Evolutionary conservation across 2,797 vertebrate genomes (phyloP), one percentile per base, ranked within the genome.

Genomic region (Trachops cirrhosus): DNA sequence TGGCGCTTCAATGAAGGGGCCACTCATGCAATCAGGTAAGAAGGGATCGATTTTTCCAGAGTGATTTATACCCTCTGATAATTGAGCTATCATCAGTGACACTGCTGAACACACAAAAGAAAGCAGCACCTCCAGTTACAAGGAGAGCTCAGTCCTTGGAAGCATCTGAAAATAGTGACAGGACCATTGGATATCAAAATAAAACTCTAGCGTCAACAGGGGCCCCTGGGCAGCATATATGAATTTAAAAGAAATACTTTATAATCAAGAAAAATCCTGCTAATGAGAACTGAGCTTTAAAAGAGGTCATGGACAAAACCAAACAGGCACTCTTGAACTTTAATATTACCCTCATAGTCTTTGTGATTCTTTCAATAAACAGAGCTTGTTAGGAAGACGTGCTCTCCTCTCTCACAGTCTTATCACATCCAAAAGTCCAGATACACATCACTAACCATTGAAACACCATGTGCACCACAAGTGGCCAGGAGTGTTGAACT

Each of bases 11-110:
- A 3, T 64, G 95, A 93, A 96, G 87, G 71, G 68, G 39, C 18
- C 67, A 85, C 70, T 89, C 50, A 32, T 74, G 39, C 70, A 82
- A 84, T 89, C 90, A 77, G 68, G 70, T 92, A 80, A 62, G 86
- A 83, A 95, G 77, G 64, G n/a, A 91, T 94, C 9, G 32, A 92
- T 93, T 91, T 96, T 91, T 87, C 89, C 52, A 11, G 74, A 37
- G 89, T 91, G 94, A 97, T 96, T 95, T 95, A 95, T 94, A 86
- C n/a, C 50, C 57, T 96, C 91, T 80, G 70, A 94, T 96, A 97
- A 97, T 96, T 97, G 97, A 96, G 86, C 86, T 89, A 95, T 97
- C 88, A 75, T 77, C 94, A 93, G 87, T 84, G 80, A 95, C 86
- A 97, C 85, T 80, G 74, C 91, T 93, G 86, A 96, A 78, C 91